Evolutionary conservation across 2,888 invertebrate genomes (phyloP).

Genomic region (Phaedon cochleariae): DNA sequence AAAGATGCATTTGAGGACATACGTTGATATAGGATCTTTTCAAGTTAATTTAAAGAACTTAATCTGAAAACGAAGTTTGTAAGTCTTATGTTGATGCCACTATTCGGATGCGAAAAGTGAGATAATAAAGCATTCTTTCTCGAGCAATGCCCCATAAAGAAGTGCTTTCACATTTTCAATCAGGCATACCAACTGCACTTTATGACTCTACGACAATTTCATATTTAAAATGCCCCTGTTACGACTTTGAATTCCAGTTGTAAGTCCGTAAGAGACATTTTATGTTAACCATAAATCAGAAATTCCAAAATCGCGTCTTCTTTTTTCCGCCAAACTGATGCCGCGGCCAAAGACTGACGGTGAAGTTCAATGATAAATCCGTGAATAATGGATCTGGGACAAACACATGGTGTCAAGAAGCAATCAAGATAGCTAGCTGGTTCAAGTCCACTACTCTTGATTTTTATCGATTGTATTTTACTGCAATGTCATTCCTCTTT

Average conservation of each 20-base stretch:
- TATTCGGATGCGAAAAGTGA: no score
- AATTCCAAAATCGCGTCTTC: slow-evolving; percentile 26
- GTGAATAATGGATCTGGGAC: slow-evolving; percentile 51
- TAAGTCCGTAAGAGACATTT: slow-evolving; percentile 15
- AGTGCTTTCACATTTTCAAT: not conserved
- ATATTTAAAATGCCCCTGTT: not conserved
- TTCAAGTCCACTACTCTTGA: slow-evolving; percentile 45
- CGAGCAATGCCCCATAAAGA: not conserved
- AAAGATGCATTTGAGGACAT: no score
- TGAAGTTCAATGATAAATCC: slow-evolving; percentile 31
- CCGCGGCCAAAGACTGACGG: slow-evolving; percentile 13
- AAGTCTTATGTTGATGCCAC: no score
- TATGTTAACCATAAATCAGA: slow-evolving; percentile 30
- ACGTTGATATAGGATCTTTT: no score
- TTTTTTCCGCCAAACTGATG: slow-evolving; percentile 7
- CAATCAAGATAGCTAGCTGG: slow-evolving; percentile 52
- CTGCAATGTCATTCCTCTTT: slow-evolving; percentile 56
- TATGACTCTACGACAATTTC: not conserved
- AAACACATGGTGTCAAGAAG: slow-evolving; percentile 56
- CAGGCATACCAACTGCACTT: not conserved
- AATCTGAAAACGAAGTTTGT: no score
- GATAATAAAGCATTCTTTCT: no score
- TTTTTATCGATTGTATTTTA: slow-evolving; percentile 52
- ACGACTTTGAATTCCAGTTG: not conserved
- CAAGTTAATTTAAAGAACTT: no score